Evolutionary conservation across 2,113 vertebrate genomes (phyloP), one percentile per base, ranked within the genome.

Genomic region (Limnothrissa miodon): DNA sequence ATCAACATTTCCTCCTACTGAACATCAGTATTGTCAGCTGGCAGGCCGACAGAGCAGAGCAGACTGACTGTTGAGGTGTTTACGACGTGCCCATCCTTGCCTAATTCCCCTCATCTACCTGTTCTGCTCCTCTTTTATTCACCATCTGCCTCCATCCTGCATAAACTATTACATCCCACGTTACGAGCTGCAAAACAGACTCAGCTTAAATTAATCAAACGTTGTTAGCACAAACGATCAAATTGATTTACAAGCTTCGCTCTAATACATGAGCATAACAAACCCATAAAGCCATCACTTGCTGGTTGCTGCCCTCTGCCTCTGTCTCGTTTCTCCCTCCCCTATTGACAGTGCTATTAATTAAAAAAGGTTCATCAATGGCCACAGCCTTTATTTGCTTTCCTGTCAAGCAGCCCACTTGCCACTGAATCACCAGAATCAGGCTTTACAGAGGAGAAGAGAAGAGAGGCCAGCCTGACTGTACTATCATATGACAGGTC

Each of bases 291-390:
- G 83, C 74, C 82, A 42, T 85, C 84, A 33, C 51, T 56, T 78
- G 9, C 82, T 83, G 0, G 80, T 89, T 83, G 74, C 46, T 2
- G 78, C 81, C 83, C 5, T 81, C 85, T 42, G 42, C 6, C 42
- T 42, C 70, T 79, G 84, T 82, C 84, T 51, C 87, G 79, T 21
- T 23, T 78, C 56, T 46, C 0, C 81, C 89, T 81, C 86, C 51
- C 80, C 86, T 83, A 84, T 89, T 89, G 91, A 92, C 86, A 90
- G 87, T 82, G 42, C 86, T 82, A 29, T 92, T 93, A 90, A 93
- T 93, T 93, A 93, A 53, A 33, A 80, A 0, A n/a, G 88, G 86
- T 82, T 89, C 83, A 85, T 92, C 86, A 82, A 90, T 82, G 84
- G 85, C 87, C 88, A 83, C 70, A 78, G 80, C 83, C 84, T 89